Base-by-base conservation (phyloP, 2,888 invertebrate species). In the Cosmia trapezina region DNA sequence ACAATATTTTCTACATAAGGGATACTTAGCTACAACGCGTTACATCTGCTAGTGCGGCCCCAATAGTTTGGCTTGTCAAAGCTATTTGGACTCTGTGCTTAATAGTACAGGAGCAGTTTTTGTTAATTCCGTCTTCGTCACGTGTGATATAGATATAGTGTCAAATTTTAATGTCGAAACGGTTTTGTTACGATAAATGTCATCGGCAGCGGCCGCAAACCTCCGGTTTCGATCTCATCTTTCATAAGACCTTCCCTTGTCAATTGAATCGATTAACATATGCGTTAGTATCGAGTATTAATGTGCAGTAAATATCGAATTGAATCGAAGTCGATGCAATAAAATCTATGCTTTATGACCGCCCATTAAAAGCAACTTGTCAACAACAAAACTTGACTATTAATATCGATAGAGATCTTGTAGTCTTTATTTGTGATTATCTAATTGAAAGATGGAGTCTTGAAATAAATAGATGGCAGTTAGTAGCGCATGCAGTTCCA, bases 111-210 rank as follows among this genome's bases (percentile, higher is more conserved):
- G 85, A 86, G 62, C 80, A 82, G 73, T 88, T 91, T 93, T 92
- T 73, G 86, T 85, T 85, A 90, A 81, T 67, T 77, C 72, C 54
- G 70, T n/a, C 53, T 70, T 71, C 66, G 88, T 90, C 90, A 91
- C 89, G 88, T 91, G 87, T 89, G 86, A 83, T 89, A 85, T 86
- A 86, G 86, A 85, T 86, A 80, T 87, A 94, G 95, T 92, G 91
- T 95, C 94, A 92, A 94, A 95, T 96, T 95, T 94, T 94, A 91
- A 92, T 94, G 93, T 91, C 86, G 88, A 89, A 93, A 93, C 90
- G 91, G 91, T 92, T 91, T 87, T 89, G 92, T 92, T 93, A 92
- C 91, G 90, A 93, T 91, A 91, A 91, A 89, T 91, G 87, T 89
- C 88, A 89, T 89, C 89, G 88, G 89, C 89, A 87, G 86, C 88